Evolutionary conservation across 1,140 invertebrate genomes (phyloP), one percentile per base, ranked within the genome.

Genomic region (Heterodera carotae): DNA sequence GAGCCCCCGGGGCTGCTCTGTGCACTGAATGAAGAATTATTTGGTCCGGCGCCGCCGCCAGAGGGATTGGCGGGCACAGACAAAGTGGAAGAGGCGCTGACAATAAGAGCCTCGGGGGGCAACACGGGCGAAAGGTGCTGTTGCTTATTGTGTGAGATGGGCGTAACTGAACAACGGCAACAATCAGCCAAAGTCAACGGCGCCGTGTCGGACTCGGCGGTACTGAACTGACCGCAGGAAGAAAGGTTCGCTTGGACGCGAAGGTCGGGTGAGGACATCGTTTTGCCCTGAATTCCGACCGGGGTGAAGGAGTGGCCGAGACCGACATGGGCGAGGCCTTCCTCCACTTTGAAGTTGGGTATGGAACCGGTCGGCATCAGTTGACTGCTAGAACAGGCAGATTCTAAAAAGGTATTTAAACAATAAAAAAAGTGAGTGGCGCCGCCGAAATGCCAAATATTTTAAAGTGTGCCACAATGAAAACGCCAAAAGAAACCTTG

Each of bases 141-240:
- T 36, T 82, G n/a, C n/a, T n/a, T n/a, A n/a, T n/a, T n/a, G n/a
- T 79, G 12, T 25, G 74, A 66, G 29, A 22, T 69, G 18, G 76
- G 31, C 31, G 79, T 59, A 22, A 53, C 56, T n/a, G 68, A 77
- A 25, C 8, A 27, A 56, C 15, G 48, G 48, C 12, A 56, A 56
- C 39, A 10, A 56, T 56, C 22, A 5, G 48, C 15, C 12, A 43
- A 43, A 43, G 12, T 43, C 6, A 43, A 12, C n/a, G n/a, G n/a
- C n/a, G n/a, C n/a, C n/a, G n/a, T n/a, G n/a, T n/a, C n/a, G n/a
- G n/a, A n/a, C n/a, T n/a, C n/a, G n/a, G n/a, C n/a, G n/a, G n/a
- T n/a, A n/a, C n/a, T n/a, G n/a, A n/a, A n/a, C n/a, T n/a, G n/a
- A n/a, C n/a, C n/a, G n/a, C n/a, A n/a, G n/a, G n/a, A 56, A 18